These are phyloP conservation scores for Marcusenius ussheri DNA, from an alignment of 2,113 vertebrate species.

Conservation along the genomic window DNA sequence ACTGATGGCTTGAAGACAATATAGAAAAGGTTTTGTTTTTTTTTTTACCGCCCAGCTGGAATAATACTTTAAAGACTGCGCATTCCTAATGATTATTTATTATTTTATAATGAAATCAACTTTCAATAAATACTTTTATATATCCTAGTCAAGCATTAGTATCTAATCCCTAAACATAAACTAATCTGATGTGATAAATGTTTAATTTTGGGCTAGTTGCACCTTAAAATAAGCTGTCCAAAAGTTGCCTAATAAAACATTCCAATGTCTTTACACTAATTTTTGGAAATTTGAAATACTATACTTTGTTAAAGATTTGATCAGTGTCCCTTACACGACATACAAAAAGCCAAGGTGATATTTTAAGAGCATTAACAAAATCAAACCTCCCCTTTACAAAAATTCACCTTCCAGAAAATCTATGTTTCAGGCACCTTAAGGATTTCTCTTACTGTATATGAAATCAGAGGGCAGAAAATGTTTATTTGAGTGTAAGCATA, in stretches of 20 bases:
- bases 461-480: not conserved
- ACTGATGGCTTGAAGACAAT: constrained; percentile 11
- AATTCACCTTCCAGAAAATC: not conserved
- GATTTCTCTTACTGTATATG: not conserved
- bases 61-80: not conserved
- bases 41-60: not conserved
- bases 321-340: not conserved
- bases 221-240: not conserved
- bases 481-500: not conserved
- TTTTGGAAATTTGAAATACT: not conserved
- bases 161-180: not conserved
- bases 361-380: not conserved
- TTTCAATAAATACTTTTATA: not conserved
- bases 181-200: not conserved
- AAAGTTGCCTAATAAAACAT: not conserved
- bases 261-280: not conserved
- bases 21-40: not conserved
- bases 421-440: not conserved
- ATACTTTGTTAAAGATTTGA: not conserved
- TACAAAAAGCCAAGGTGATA: not conserved
- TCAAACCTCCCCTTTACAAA: not conserved
- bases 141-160: not conserved
- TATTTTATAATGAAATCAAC: not conserved
- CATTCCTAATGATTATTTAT: not conserved
- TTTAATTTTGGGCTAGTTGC: not conserved